Percentiles rank a stretch among this genome's conserved stretches.
These are phyloP conservation scores for Paramormyrops hopkinsi DNA, from an alignment of 2,797 vertebrate species.

Conservation along the genomic window DNA sequence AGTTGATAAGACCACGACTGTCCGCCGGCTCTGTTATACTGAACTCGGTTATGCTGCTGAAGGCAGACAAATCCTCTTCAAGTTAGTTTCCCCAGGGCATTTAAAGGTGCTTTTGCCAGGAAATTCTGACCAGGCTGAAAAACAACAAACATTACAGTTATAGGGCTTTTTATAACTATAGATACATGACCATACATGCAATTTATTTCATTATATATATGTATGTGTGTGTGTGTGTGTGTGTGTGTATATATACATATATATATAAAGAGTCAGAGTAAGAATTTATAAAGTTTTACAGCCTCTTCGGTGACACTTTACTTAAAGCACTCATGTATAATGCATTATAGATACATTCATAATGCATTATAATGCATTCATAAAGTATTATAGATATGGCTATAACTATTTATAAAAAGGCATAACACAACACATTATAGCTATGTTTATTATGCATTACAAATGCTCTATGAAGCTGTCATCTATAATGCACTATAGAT, in stretches of 20 bases:
- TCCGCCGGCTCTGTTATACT: not conserved
- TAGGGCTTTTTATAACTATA: not conserved
- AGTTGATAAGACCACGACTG: not conserved
- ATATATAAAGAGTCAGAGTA: not conserved
- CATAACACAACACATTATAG: not conserved
- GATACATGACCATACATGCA: no score
- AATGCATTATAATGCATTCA: not conserved
- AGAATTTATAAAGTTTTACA: not conserved
- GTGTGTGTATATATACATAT: no score
- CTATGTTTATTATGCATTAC: not conserved
- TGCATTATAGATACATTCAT: not conserved
- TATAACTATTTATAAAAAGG: not conserved
- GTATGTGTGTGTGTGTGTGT: no score
- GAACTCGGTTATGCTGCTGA: not conserved
- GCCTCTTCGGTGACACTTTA: not conserved
- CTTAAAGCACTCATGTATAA: not conserved
- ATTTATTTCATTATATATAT: no score
- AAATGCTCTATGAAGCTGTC: not conserved
- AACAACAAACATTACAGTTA: not conserved
- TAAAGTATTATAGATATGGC: not conserved
- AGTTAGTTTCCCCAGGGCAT: not conserved
- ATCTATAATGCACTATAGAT: not conserved
- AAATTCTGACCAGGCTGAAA: not conserved
- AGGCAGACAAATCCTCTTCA: not conserved
- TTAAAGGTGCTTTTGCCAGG: not conserved